These are phyloP conservation scores for Prietella phreatophila DNA, from an alignment of 2,113 vertebrate species.

Conservation along the genomic window DNA sequence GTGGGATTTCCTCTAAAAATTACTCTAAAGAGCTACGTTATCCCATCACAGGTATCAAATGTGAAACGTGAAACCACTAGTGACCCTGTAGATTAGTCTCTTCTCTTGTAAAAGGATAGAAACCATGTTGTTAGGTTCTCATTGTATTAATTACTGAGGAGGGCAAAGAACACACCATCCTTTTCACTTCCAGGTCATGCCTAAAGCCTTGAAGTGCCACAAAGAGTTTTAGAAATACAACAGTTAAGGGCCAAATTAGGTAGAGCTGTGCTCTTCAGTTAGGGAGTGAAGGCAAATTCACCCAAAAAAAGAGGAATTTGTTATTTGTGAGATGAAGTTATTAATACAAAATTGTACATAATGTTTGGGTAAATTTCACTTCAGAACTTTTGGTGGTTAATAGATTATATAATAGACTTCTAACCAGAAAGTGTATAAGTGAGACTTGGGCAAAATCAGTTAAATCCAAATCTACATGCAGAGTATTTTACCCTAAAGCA, in stretches of 20 bases:
- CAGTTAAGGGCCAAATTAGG: not conserved
- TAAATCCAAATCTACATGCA: no score
- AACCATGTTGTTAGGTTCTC: slow-evolving; percentile 4
- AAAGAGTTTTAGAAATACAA: not conserved
- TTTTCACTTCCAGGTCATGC: slow-evolving; percentile 79
- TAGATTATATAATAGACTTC: not conserved
- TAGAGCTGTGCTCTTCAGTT: not conserved
- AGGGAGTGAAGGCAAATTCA: not conserved
- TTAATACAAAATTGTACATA: not conserved
- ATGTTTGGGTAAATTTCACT: not conserved
- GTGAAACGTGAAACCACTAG: slow-evolving; percentile 91
- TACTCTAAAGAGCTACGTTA: slow-evolving; percentile 88
- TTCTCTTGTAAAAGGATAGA: slow-evolving; percentile 55
- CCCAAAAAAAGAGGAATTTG: not conserved
- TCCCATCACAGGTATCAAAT: slow-evolving; percentile 82
- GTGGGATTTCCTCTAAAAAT: slow-evolving; percentile 85
- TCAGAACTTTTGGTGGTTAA: not conserved
- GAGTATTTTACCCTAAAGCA: not conserved
- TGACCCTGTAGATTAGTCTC: slow-evolving; percentile 82
- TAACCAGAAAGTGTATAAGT: no score
- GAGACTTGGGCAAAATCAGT: no score
- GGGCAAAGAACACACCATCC: slow-evolving; percentile 39
- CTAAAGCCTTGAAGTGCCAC: slow-evolving; percentile 53
- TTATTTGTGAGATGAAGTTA: not conserved
- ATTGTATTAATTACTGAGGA: slow-evolving; percentile 13